Evolutionary conservation across 2,888 invertebrate species (phyloP), one percentile per base, ranked within the genome.

Genomic region (Meganola albula): DNA sequence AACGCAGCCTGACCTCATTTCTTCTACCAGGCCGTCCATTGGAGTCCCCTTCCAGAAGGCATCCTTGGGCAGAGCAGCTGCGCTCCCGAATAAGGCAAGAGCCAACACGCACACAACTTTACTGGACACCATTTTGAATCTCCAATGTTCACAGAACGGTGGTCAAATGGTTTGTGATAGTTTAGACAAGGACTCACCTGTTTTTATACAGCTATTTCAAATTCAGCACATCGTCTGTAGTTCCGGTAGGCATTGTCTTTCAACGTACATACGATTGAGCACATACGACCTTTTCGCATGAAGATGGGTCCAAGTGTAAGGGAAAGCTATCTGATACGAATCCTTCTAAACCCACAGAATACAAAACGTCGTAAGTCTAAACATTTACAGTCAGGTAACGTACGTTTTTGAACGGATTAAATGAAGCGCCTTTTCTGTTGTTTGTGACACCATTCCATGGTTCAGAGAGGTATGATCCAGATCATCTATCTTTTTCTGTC

Each of bases 1-100:
- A 22, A 89, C 87, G 72, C 94, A 95, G 63, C 92, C 90, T 34
- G 87, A 87, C 63, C 91, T 89, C 87, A 93, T 92, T 74, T 93
- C 92, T 60, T 92, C 92, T 27, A 94, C 90, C 79, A 92, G 88
- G 31, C 89, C 84, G 59, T 93, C 91, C 87, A 93, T 89, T 52
- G 90, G 88, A 9, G 91, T 90, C 41, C 89, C 90, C 58, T 91
- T 91, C 91, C 91, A 92, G 73, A 90, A 90, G 28, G 88, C 89
- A 41, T 88, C 83, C 60, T 90, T 89, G 24, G 89, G 87, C 11
- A 91, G 90, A 14, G 90, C 89, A 40, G 84, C 79, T 37, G 87
- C 87, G 50, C 90, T 72, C 51, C 90, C 89, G 44, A 90, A 74
- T 44, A 90, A 62, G 51, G 88, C 87, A 40, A 88, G 67, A 38